Conservation (phyloP, 2,888 invertebrate genomes). For the Craniophora ligustri region DNA sequence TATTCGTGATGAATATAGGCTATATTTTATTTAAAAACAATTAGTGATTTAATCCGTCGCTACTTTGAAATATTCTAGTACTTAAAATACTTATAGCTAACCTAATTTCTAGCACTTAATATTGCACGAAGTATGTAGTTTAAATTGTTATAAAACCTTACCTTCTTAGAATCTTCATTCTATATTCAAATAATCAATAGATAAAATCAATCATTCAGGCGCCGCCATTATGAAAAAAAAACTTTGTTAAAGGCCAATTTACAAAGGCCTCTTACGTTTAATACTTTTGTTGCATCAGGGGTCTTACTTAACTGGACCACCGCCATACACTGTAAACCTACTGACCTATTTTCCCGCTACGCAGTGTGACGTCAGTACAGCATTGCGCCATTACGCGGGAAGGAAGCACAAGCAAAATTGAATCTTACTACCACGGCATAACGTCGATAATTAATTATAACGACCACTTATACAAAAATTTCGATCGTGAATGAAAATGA, state of each 20-base stretch:
- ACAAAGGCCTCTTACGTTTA: constrained; percentile 18
- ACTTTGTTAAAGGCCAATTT: constrained; percentile 14
- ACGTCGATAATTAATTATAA: constrained; percentile 36
- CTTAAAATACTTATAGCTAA: too few species aligned
- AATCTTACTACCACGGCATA: constrained; percentile 48
- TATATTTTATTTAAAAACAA: too few species aligned
- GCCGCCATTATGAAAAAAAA: constrained; percentile 37
- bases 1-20: too few species aligned
- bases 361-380: constrained; percentile 79
- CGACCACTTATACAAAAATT: constrained; percentile 9
- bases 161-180: constrained; percentile 9
- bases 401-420: constrained; percentile 54
- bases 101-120: too few species aligned
- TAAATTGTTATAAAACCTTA: neutral
- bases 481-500: constrained; percentile 36
- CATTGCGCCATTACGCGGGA: constrained; percentile 73
- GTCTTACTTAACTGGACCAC: constrained; percentile 52
- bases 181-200: constrained; percentile 35
- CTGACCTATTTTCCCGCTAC: constrained; percentile 75
- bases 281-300: constrained; percentile 34
- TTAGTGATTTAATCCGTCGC: too few species aligned
- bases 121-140: neutral
- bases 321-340: constrained; percentile 65
- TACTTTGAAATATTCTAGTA: too few species aligned
- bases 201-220: constrained; percentile 33